Evolutionary conservation across 1,140 invertebrate genomes (phyloP).

Genomic region (Tetramorium simillimum): DNA sequence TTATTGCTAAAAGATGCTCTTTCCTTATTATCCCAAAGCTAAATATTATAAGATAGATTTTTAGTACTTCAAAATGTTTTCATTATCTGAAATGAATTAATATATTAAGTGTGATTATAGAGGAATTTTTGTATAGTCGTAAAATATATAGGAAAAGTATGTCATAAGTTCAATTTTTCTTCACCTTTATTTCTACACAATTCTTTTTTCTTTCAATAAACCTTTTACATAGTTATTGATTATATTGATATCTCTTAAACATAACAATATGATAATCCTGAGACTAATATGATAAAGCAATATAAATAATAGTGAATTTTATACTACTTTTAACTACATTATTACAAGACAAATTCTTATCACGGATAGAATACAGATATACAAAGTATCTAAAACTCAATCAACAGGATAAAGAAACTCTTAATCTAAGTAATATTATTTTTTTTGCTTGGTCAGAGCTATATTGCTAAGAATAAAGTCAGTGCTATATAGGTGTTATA

Average conservation of each 20-base stretch:
- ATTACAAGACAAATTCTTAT: slow-evolving; percentile 17
- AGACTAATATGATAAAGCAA: slow-evolving; percentile 17
- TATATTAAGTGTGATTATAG: neutral
- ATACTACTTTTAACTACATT: slow-evolving; percentile 19
- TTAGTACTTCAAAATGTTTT: neutral
- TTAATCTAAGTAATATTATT: slow-evolving; percentile 41
- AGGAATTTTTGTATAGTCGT: neutral
- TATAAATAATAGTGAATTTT: slow-evolving; percentile 20
- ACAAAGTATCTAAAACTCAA: slow-evolving; percentile 35
- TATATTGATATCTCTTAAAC: slow-evolving; percentile 52
- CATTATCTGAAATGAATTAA: neutral
- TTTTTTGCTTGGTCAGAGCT: slow-evolving; percentile 54
- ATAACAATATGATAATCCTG: slow-evolving; percentile 44
- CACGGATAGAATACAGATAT: neutral
- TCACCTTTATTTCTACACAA: slow-evolving; percentile 53
- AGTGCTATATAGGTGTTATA: slow-evolving; percentile 64
- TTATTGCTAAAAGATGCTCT: neutral
- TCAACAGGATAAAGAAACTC: slow-evolving; percentile 7
- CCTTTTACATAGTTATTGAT: slow-evolving; percentile 39
- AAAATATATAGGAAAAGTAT: neutral
- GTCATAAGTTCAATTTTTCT: slow-evolving; percentile 13
- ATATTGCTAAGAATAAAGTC: slow-evolving; percentile 71
- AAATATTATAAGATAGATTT: neutral
- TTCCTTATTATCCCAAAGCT: neutral
- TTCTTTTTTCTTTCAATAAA: slow-evolving; percentile 10